Evolutionary conservation across 64 coral and sea anemone species (phyloP).

Genomic region (Acropora yongei): DNA sequence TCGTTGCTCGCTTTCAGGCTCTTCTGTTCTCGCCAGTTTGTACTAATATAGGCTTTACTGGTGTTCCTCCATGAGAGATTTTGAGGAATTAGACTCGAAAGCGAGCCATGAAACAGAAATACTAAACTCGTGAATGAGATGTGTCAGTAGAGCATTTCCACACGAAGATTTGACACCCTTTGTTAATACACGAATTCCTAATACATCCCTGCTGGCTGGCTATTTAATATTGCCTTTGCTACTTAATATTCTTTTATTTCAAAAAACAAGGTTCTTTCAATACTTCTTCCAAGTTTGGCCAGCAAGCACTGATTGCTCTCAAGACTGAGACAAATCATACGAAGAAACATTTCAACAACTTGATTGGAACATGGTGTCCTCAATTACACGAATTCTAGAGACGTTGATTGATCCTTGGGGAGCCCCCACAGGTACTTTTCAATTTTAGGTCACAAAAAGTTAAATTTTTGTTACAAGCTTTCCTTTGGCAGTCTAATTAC

Average conservation of each 20-base stretch:
- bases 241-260: conserved; percentile 4
- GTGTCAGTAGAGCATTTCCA: conserved; percentile 11
- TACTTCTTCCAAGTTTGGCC: not conserved
- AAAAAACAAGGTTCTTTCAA: not conserved
- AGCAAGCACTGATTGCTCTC: not conserved
- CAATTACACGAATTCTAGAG: not conserved
- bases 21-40: too few species aligned
- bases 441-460: not conserved
- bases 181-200: not conserved
- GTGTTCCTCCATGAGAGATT: too few species aligned
- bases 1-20: too few species aligned
- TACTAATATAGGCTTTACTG: too few species aligned
- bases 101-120: not conserved
- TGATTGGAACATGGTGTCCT: not conserved
- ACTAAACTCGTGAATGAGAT: conserved; percentile 17
- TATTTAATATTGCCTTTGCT: not conserved
- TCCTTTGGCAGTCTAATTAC: not conserved
- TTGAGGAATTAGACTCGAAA: not conserved
- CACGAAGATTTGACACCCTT: not conserved
- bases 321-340: not conserved
- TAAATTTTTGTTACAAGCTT: not conserved
- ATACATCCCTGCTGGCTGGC: not conserved
- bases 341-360: not conserved
- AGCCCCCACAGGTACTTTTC: not conserved
- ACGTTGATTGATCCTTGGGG: not conserved